Percentiles rank a stretch among this genome's conserved stretches.
Conservation (phyloP, 2,113 vertebrate genomes). For the Lophotis ruficrista region DNA sequence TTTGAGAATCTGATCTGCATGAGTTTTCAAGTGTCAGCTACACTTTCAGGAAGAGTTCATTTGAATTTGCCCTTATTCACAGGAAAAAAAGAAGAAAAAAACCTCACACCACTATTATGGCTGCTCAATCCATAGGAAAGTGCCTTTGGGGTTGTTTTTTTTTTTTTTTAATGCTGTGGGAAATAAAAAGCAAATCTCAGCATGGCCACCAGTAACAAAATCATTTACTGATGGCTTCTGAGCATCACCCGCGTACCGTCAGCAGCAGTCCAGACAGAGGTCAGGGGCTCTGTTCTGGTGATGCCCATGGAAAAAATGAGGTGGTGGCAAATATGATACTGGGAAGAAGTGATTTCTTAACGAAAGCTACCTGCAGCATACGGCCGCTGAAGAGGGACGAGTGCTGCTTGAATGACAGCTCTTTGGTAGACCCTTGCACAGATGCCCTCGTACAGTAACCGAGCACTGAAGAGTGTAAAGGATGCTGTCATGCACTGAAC, state of each 20-base stretch:
- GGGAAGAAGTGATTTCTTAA: background rate
- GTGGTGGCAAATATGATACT: background rate
- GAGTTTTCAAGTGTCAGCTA: background rate
- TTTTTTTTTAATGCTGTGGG: background rate
- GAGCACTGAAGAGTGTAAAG: accelerated
- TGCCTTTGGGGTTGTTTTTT: no score
- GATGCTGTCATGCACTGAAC: background rate
- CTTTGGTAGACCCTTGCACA: background rate
- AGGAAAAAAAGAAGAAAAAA: no score
- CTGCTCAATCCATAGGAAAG: background rate
- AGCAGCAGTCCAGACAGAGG: background rate
- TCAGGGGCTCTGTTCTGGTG: background rate
- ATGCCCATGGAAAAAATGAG: background rate
- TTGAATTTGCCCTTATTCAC: background rate
- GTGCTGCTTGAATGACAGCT: background rate
- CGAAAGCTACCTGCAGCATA: background rate
- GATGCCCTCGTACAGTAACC: accelerated
- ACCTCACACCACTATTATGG: background rate
- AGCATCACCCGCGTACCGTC: background rate
- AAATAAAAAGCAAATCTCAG: background rate
- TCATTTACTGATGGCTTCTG: background rate
- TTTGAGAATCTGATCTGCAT: background rate
- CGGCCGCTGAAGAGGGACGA: background rate
- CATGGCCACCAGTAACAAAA: background rate
- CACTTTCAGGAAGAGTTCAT: background rate